Conservation (phyloP, 2,113 vertebrate genomes). For the Electrona antarctica region DNA sequence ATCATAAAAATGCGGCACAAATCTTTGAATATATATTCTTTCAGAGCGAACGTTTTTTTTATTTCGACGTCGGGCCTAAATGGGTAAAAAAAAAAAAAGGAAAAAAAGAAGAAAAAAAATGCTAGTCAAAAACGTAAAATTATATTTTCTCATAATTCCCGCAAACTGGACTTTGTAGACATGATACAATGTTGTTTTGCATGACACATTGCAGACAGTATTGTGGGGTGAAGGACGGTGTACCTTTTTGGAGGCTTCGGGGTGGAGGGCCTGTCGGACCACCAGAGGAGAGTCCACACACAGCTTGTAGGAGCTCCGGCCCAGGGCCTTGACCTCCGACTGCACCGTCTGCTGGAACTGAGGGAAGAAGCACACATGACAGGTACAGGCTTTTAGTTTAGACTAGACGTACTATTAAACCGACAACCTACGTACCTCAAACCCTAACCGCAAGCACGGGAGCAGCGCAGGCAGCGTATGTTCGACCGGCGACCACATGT, state of each 20-base stretch:
- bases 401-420: neutral
- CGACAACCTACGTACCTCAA: no score
- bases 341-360: conserved; percentile 91
- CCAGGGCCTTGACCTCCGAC: conserved; percentile 87
- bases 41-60: no score
- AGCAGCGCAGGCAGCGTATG: no score
- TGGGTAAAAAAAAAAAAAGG: neutral
- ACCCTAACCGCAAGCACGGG: no score
- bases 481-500: no score
- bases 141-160: neutral
- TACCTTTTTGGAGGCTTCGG: conserved; percentile 96
- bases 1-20: no score
- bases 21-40: no score
- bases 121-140: neutral
- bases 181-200: neutral
- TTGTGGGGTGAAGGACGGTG: neutral
- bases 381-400: neutral
- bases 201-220: neutral
- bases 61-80: no score
- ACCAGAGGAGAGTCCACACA: conserved; percentile 90
- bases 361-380: conserved; percentile 8
- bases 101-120: neutral
- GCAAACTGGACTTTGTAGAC: neutral
- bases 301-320: conserved; percentile 86
- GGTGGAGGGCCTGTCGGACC: conserved; percentile 92